These are phyloP conservation scores for Darevskia mixta DNA, from an alignment of 2,797 vertebrate genomes.

Conservation along the genomic window DNA sequence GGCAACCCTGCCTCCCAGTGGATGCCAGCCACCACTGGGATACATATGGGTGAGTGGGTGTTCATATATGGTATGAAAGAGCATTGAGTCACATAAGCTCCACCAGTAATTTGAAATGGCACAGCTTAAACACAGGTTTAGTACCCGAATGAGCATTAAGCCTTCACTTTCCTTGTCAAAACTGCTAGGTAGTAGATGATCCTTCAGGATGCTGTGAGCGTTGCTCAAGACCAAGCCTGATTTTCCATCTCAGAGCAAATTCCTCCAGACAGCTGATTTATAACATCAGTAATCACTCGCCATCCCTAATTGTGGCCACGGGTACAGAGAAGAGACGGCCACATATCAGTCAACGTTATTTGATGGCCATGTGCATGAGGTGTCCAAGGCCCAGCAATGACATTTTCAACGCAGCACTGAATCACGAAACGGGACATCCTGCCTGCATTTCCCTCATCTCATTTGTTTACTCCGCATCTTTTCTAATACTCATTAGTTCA, in stretches of 20 bases:
- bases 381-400: not conserved
- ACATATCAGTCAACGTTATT: not conserved
- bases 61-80: no score
- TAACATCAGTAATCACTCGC: not conserved
- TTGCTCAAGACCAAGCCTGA: constrained; percentile 2
- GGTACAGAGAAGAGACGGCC: not conserved
- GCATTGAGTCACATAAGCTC: not conserved
- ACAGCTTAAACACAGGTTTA: not conserved
- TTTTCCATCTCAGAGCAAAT: constrained; percentile 32
- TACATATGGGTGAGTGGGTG: no score
- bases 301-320: not conserved
- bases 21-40: no score
- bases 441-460: not conserved
- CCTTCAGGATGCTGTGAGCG: not conserved
- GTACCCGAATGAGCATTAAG: not conserved
- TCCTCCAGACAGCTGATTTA: constrained; percentile 51
- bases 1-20: no score
- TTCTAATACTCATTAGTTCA: not conserved
- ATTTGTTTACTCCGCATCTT: not conserved
- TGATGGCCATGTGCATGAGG: not conserved
- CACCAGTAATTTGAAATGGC: not conserved
- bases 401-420: not conserved
- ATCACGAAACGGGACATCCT: not conserved
- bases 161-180: not conserved
- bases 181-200: constrained; percentile 1